Percentiles rank a stretch among this genome's conserved stretches.
phyloP scores from a whole-genome alignment of 1,140 invertebrate species.

The Trachymyrmex septentrionalis region DNA sequence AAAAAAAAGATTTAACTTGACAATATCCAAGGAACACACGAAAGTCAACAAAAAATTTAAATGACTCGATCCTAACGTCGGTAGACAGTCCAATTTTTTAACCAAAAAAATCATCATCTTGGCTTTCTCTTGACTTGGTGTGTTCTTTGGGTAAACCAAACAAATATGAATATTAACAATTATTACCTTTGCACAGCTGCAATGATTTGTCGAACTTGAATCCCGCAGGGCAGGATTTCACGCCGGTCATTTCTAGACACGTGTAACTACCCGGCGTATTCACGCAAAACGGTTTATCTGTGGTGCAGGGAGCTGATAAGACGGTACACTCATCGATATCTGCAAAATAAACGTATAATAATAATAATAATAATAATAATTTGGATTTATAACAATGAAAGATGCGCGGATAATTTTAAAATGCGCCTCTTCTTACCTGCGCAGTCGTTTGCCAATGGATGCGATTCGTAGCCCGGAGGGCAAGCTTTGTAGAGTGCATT shows the following conservation, averaged over 20 bases:
- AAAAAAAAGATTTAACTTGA: too few relatives aligned
- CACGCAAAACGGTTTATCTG: conserved; percentile 89
- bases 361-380: background rate
- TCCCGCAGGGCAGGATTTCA: conserved; percentile 89
- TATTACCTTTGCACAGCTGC: conserved; percentile 88
- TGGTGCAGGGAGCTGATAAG: conserved; percentile 88
- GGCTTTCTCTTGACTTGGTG: too few relatives aligned
- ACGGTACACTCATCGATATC: conserved; percentile 91
- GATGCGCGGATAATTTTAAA: background rate
- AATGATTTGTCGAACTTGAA: conserved; percentile 88
- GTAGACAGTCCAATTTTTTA: too few relatives aligned
- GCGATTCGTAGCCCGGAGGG: conserved; percentile 89
- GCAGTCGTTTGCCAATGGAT: conserved; percentile 85
- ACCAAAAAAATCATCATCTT: too few relatives aligned
- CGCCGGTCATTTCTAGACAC: conserved; percentile 87
- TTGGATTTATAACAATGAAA: background rate
- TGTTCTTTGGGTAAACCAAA: too few relatives aligned
- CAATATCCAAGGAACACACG: too few relatives aligned
- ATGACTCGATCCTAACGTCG: too few relatives aligned
- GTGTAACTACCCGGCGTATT: conserved; percentile 90
- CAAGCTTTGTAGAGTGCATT: conserved; percentile 85
- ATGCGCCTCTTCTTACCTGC: conserved; percentile 79
- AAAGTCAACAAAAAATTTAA: too few relatives aligned
- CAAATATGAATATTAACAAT: background rate
- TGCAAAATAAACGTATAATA: conserved; percentile 76